phyloP scores from a whole-genome alignment of 2,888 invertebrate species.

The Spilosoma lubricipeda region DNA sequence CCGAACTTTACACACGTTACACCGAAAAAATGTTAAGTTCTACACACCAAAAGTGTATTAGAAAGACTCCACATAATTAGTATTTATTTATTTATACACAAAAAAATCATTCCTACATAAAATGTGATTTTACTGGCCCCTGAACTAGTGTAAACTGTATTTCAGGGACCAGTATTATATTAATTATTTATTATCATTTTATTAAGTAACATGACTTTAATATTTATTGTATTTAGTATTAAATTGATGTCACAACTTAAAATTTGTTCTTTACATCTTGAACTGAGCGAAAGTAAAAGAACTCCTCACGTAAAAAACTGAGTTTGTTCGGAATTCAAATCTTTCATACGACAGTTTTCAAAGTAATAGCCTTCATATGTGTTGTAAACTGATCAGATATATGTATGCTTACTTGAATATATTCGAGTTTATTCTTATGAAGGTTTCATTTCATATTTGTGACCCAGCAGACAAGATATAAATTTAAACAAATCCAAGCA shows the following conservation, averaged over 20 bases:
- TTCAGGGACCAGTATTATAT: no score
- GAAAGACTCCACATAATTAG: no score
- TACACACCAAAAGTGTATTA: no score
- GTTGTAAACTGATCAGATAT: constrained; percentile 43
- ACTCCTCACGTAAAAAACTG: constrained; percentile 38
- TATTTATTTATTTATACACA: no score
- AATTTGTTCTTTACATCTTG: constrained; percentile 35
- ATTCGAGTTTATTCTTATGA: constrained; percentile 9
- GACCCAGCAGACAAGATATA: neutral
- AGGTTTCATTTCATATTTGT: neutral
- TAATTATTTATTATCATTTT: no score
- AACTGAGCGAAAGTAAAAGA: constrained; percentile 37
- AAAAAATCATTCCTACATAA: no score
- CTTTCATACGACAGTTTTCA: constrained; percentile 38
- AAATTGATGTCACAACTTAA: constrained; percentile 35
- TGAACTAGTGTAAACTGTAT: no score
- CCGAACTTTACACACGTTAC: no score
- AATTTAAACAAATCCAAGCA: neutral
- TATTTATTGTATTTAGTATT: neutral
- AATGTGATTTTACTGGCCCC: no score
- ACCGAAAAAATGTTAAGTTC: no score
- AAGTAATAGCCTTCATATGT: constrained; percentile 45
- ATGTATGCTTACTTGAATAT: constrained; percentile 19
- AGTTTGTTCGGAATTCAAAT: constrained; percentile 48
- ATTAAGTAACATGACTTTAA: no score